These are phyloP conservation scores for Conus canariensis DNA, from an alignment of 2,888 invertebrate genomes.

Conservation along the genomic window DNA sequence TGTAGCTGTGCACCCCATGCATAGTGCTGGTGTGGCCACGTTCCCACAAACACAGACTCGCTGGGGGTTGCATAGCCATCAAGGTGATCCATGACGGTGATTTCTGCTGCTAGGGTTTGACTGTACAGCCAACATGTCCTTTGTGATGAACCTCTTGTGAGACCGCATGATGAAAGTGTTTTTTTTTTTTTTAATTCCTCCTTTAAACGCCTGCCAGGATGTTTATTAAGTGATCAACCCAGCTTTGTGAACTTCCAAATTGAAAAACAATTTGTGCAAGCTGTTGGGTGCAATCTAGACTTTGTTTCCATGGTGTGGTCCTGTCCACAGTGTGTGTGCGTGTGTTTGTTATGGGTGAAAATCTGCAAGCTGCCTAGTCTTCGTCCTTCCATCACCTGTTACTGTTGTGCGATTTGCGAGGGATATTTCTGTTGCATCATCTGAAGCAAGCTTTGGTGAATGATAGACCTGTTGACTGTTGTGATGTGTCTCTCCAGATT, in stretches of 20 bases:
- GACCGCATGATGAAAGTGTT: background rate
- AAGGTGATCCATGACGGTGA: conserved; percentile 36
- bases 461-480: background rate
- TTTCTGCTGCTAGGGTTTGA: background rate
- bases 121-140: background rate
- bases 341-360: background rate
- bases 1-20: conserved; percentile 32
- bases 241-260: conserved; percentile 22
- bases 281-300: conserved; percentile 22
- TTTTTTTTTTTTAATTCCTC: background rate
- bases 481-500: background rate
- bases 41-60: conserved; percentile 37
- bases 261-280: conserved; percentile 13
- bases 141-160: conserved; percentile 32
- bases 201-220: background rate
- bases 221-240: background rate
- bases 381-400: background rate
- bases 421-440: background rate
- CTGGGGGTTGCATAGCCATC: conserved; percentile 39
- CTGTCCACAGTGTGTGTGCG: background rate
- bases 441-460: background rate
- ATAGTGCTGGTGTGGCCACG: conserved; percentile 18
- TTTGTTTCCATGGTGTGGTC: conserved; percentile 18
- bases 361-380: conserved; percentile 33
- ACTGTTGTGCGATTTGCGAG: background rate